Conservation (phyloP, 2,888 invertebrate species). For the Hoplodrina blanda region DNA sequence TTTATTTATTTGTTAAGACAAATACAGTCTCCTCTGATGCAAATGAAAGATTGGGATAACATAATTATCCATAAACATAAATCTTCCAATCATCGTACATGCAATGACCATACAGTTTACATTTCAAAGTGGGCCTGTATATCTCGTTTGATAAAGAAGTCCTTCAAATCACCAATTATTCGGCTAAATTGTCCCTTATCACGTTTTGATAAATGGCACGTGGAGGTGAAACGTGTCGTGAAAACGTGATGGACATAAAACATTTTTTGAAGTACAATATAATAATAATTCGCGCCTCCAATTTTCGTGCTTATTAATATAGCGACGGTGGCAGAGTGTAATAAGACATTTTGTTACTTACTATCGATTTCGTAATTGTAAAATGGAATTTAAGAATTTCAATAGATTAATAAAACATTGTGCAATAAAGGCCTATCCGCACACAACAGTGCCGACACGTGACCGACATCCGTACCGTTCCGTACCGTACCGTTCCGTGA, state of each 20-base stretch:
- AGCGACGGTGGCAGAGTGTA: not conserved
- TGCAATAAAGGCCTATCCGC: too few relatives aligned
- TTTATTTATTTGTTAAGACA: too few relatives aligned
- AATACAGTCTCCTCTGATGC: too few relatives aligned
- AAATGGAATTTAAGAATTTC: too few relatives aligned
- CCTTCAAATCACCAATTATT: conserved; percentile 5
- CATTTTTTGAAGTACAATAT: not conserved
- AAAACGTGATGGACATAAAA: conserved; percentile 39
- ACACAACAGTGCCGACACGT: too few relatives aligned
- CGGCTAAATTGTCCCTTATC: conserved; percentile 15
- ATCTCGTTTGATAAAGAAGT: conserved; percentile 14
- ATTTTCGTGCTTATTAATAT: not conserved
- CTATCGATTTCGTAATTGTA: too few relatives aligned
- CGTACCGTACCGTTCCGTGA: too few relatives aligned
- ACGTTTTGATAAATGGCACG: conserved; percentile 11
- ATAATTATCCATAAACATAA: too few relatives aligned
- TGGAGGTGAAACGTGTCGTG: conserved; percentile 28
- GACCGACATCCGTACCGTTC: too few relatives aligned
- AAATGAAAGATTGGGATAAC: too few relatives aligned
- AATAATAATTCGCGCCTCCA: not conserved
- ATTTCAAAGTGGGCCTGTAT: not conserved
- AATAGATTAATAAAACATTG: too few relatives aligned
- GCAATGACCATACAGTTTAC: not conserved
- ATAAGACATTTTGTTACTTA: too few relatives aligned
- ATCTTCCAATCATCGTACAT: not conserved